phyloP scores from a whole-genome alignment of 2,888 invertebrate species.

The Ophonus ardosiacus region DNA sequence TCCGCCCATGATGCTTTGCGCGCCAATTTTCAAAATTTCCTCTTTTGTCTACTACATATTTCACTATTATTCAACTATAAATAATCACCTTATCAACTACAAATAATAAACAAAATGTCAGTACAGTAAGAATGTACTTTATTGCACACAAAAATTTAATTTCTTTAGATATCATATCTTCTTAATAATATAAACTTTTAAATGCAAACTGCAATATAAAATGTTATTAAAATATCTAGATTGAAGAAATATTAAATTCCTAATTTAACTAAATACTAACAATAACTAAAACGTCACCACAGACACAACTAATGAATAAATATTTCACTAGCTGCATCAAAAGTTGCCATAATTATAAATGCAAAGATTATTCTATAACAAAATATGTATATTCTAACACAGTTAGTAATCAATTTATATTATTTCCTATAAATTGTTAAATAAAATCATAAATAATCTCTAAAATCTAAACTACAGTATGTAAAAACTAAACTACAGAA shows the following conservation, averaged over 20 bases:
- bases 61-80: neutral
- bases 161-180: conserved; percentile 58
- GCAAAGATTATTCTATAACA: conserved; percentile 53
- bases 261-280: conserved; percentile 52
- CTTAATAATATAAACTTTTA: conserved; percentile 63
- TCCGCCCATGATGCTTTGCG: conserved; percentile 50
- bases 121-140: conserved; percentile 64
- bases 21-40: conserved; percentile 31
- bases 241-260: conserved; percentile 53
- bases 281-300: conserved; percentile 55
- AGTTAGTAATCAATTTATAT: conserved; percentile 57
- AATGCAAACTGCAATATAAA: conserved; percentile 63
- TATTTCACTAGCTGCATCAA: conserved; percentile 26
- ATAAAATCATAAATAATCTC: conserved; percentile 57
- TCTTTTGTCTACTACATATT: neutral
- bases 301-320: conserved; percentile 33
- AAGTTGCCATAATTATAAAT: conserved; percentile 52
- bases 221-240: conserved; percentile 64
- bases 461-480: conserved; percentile 55
- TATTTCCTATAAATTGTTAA: conserved; percentile 53
- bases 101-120: conserved; percentile 29
- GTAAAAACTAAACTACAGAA: conserved; percentile 59
- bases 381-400: conserved; percentile 54
- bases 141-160: conserved; percentile 61
- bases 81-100: neutral